phyloP scores from a whole-genome alignment of 1,140 invertebrate genomes.

The Ips typographus region DNA sequence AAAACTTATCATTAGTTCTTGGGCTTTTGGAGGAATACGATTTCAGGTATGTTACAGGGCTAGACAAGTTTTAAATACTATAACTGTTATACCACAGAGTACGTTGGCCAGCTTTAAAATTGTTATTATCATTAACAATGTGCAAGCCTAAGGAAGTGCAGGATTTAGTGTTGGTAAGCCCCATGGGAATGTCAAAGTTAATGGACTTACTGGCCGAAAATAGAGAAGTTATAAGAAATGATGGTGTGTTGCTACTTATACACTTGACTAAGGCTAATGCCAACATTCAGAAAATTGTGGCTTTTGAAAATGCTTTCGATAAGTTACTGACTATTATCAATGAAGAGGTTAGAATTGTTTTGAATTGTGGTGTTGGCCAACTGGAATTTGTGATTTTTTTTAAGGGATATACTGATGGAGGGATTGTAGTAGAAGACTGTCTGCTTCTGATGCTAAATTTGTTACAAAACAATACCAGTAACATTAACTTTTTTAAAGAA shows the following conservation, averaged over 20 bases:
- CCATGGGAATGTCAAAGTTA: slow-evolving; percentile 96
- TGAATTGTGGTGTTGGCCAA: neutral
- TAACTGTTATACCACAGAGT: slow-evolving; percentile 75
- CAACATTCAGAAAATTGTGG: slow-evolving; percentile 99
- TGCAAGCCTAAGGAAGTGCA: slow-evolving; percentile 91
- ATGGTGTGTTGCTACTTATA: slow-evolving; percentile 89
- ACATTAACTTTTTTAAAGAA: slow-evolving; percentile 99
- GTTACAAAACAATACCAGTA: slow-evolving; percentile 92
- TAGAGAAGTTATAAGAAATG: slow-evolving; percentile 95
- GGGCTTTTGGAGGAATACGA: slow-evolving; percentile 94
- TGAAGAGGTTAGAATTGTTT: slow-evolving; percentile 63
- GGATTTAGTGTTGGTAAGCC: slow-evolving; percentile 90
- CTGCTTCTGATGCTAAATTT: slow-evolving; percentile 93
- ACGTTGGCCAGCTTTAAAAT: slow-evolving; percentile 81
- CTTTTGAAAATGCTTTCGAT: slow-evolving; percentile 99
- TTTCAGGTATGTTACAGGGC: slow-evolving; percentile 59
- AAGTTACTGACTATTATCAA: slow-evolving; percentile 90
- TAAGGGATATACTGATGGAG: slow-evolving; percentile 84
- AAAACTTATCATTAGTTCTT: slow-evolving; percentile 84
- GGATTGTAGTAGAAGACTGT: slow-evolving; percentile 98
- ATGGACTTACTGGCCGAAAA: slow-evolving; percentile 94
- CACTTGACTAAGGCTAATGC: slow-evolving; percentile 94
- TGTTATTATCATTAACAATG: slow-evolving; percentile 77
- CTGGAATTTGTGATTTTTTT: neutral
- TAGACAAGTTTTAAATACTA: neutral